Evolutionary conservation across 2,113 vertebrate species (phyloP).

Genomic region (Pygathrix nemaeus): DNA sequence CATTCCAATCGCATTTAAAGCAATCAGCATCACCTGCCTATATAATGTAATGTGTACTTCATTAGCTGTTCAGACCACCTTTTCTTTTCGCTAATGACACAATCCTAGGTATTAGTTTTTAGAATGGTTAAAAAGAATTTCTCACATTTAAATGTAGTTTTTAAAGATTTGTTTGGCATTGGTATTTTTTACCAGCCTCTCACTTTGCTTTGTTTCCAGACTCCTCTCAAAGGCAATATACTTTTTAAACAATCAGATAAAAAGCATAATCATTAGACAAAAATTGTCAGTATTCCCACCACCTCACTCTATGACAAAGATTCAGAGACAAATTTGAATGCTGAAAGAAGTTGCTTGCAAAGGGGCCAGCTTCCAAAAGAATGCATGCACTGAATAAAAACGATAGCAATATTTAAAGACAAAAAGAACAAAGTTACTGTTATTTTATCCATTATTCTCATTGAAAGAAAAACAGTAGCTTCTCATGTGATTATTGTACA

Average conservation of each 20-base stretch:
- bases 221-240: neutral
- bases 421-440: neutral
- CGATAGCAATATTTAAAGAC: neutral
- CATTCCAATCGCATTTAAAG: neutral
- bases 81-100: neutral
- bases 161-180: neutral
- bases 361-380: neutral
- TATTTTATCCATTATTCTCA: neutral
- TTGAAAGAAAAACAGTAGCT: neutral
- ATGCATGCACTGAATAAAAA: neutral
- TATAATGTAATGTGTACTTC: neutral
- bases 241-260: neutral
- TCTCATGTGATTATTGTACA: neutral
- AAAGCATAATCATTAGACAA: neutral
- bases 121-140: neutral
- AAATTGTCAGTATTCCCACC: neutral
- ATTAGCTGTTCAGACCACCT: neutral
- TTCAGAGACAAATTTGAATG: neutral
- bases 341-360: neutral
- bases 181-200: neutral
- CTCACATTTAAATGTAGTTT: neutral
- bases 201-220: neutral
- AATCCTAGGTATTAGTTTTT: neutral
- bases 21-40: neutral
- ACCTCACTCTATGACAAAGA: neutral